phyloP scores from a whole-genome alignment of 2,797 vertebrate species.

The Scyliorhinus canicula region DNA sequence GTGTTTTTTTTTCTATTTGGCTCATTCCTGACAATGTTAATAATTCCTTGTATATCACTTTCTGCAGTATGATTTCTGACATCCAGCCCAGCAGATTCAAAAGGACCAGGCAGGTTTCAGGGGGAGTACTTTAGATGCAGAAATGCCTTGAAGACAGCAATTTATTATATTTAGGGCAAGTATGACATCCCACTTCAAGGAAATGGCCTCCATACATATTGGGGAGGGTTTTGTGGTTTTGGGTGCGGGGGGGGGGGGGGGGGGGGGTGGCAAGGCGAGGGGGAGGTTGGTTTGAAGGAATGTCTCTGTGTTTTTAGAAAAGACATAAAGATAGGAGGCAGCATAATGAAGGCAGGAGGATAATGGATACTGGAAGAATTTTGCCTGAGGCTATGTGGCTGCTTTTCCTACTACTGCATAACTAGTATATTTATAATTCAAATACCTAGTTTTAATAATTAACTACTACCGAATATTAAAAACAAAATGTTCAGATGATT shows the following conservation, averaged over 20 bases:
- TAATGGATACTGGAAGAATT: slow-evolving; percentile 99
- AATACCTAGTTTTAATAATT: slow-evolving; percentile 99
- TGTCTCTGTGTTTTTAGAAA: slow-evolving; percentile 86
- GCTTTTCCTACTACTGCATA: slow-evolving; percentile 99
- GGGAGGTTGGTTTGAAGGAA: slow-evolving; percentile 91
- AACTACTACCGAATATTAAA: slow-evolving; percentile 97
- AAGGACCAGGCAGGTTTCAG: slow-evolving; percentile 87
- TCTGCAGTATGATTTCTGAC: slow-evolving; percentile 93
- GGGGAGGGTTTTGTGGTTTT: slow-evolving; percentile 83
- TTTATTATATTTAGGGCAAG: slow-evolving; percentile 99
- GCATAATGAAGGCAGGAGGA: slow-evolving; percentile 94
- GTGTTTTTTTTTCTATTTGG: slow-evolving; percentile 64
- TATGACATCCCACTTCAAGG: slow-evolving; percentile 99
- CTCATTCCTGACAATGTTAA: slow-evolving; percentile 97
- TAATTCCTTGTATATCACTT: slow-evolving; percentile 91
- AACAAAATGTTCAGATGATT: slow-evolving; percentile 84
- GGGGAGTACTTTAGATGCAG: slow-evolving; percentile 90
- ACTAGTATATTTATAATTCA: slow-evolving; percentile 99
- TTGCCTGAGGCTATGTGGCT: slow-evolving; percentile 96
- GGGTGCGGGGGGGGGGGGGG: slow-evolving; percentile 41
- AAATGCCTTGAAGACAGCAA: slow-evolving; percentile 94
- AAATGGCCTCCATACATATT: slow-evolving; percentile 85
- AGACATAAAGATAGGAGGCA: slow-evolving; percentile 89
- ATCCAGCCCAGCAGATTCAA: slow-evolving; percentile 72
- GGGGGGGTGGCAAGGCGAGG: too few species aligned